These are phyloP conservation scores for Tridacna gigas DNA, from an alignment of 2,888 invertebrate species.

Conservation along the genomic window DNA sequence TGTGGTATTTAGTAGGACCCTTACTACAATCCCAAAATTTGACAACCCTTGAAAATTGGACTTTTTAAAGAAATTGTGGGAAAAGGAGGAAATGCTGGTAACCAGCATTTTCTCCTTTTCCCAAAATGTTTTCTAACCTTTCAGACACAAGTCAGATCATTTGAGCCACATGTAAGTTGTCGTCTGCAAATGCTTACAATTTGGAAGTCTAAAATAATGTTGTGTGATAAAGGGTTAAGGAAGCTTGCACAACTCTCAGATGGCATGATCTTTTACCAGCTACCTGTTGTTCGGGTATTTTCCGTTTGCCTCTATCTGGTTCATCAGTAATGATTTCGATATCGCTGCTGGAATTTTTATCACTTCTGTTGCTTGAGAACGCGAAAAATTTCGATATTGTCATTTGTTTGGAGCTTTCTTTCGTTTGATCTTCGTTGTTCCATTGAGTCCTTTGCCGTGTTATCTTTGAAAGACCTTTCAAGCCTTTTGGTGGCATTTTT, in stretches of 20 bases:
- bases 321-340: slow-evolving; percentile 42
- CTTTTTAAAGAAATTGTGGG: slow-evolving; percentile 1
- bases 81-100: background rate
- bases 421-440: background rate
- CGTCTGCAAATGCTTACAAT: too few species aligned
- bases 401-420: slow-evolving; percentile 45
- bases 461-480: background rate
- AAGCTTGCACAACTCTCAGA: too few species aligned
- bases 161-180: background rate
- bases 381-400: slow-evolving; percentile 72
- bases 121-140: background rate
- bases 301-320: background rate
- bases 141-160: background rate
- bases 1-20: too few species aligned
- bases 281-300: slow-evolving; percentile 26
- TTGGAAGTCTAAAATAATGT: too few species aligned
- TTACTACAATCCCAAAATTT: too few species aligned
- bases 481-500: slow-evolving; percentile 16
- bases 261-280: too few species aligned
- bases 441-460: background rate
- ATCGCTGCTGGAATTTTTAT: slow-evolving; percentile 10
- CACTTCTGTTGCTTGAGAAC: background rate
- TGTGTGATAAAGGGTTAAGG: too few species aligned
- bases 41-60: too few species aligned
- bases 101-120: background rate